Evolutionary conservation across 2,888 invertebrate species (phyloP).

Genomic region (Carcina quercana): DNA sequence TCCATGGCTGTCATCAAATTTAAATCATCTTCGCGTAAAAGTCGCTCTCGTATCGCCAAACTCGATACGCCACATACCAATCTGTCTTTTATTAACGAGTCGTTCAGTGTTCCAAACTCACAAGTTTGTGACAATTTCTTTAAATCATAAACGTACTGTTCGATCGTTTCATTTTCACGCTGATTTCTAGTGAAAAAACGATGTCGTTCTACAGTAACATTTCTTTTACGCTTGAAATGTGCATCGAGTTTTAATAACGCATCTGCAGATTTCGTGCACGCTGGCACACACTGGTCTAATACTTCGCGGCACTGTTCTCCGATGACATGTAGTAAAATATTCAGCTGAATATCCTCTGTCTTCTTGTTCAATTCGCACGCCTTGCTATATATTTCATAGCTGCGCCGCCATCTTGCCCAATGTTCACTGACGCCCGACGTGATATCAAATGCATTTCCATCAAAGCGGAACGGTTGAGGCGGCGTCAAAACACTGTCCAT

Average conservation of each 20-base stretch:
- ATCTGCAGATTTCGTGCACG: background rate
- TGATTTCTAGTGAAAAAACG: slow-evolving; percentile 6
- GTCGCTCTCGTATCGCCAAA: slow-evolving; percentile 3
- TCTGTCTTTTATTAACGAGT: slow-evolving; percentile 7
- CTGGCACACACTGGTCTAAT: slow-evolving; percentile 1
- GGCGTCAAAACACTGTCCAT: slow-evolving; percentile 4
- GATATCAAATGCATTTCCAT: slow-evolving; percentile 2
- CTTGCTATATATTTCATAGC: slow-evolving; percentile 6
- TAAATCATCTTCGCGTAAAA: slow-evolving; percentile 8
- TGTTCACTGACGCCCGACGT: slow-evolving; percentile 3
- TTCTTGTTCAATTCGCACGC: slow-evolving; percentile 10
- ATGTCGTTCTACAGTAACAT: slow-evolving; percentile 6
- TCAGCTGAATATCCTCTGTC: slow-evolving; percentile 3
- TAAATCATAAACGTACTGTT: slow-evolving; percentile 8
- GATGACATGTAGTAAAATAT: slow-evolving; percentile 7
- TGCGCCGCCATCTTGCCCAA: slow-evolving; percentile 6
- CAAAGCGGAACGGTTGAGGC: slow-evolving; percentile 1
- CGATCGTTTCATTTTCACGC: slow-evolving; percentile 5
- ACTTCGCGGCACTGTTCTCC: slow-evolving; percentile 7
- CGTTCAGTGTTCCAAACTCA: slow-evolving; percentile 4
- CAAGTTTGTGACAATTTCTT: slow-evolving; percentile 3
- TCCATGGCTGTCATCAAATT: slow-evolving; percentile 7
- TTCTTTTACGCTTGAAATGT: slow-evolving; percentile 3
- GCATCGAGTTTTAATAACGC: slow-evolving; percentile 1
- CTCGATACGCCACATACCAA: slow-evolving; percentile 6